Conservation (phyloP, 2,113 vertebrate species). For the Collichthys lucidus region DNA sequence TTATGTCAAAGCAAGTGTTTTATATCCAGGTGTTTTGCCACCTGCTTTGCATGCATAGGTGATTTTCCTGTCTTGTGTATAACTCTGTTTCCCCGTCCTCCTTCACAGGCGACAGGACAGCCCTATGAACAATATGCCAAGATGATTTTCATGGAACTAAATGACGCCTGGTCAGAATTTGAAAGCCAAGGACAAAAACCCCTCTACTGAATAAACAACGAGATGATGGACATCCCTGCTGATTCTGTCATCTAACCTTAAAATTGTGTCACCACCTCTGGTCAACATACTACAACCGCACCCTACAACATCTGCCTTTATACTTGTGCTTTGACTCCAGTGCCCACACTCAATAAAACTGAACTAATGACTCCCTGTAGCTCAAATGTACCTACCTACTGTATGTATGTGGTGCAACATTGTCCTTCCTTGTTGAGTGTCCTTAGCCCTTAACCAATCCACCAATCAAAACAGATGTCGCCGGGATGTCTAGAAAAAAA, state of each 20-base stretch:
- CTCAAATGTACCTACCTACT: constrained; percentile 35
- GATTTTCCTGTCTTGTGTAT: background rate
- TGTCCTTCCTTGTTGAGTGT: constrained; percentile 42
- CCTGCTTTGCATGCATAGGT: background rate
- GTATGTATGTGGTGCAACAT: constrained; percentile 63
- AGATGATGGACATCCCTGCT: constrained; percentile 18
- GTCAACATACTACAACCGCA: constrained; percentile 47
- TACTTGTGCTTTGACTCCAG: constrained; percentile 80
- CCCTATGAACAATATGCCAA: constrained; percentile 99
- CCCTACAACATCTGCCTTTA: constrained; percentile 66
- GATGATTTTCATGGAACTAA: constrained; percentile 99
- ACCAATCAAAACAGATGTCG: constrained; percentile 46
- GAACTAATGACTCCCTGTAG: constrained; percentile 54
- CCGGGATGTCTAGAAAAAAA: constrained; percentile 17
- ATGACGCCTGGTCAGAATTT: constrained; percentile 99
- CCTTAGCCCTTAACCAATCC: constrained; percentile 26
- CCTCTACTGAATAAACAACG: constrained; percentile 87
- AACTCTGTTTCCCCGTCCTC: constrained; percentile 9
- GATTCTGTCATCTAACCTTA: constrained; percentile 40
- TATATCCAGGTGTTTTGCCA: background rate
- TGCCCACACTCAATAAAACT: constrained; percentile 65
- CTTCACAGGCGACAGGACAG: constrained; percentile 93
- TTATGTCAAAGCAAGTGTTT: background rate
- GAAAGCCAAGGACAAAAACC: constrained; percentile 99
- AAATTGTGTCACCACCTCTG: constrained; percentile 39